Conservation (phyloP, 2,888 invertebrate genomes). For the Brenthis daphne region DNA sequence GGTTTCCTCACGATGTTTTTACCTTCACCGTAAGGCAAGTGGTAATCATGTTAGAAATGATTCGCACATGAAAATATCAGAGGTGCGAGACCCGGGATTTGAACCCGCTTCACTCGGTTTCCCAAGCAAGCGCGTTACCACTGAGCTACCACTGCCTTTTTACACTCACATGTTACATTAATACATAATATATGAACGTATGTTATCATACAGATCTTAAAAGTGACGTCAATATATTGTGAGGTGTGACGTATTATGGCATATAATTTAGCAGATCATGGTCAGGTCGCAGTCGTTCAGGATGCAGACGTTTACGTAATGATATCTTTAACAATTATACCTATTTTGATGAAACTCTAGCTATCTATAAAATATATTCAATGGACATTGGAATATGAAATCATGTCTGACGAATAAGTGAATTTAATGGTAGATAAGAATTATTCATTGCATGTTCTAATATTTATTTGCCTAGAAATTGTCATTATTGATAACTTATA, state of each 20-base stretch:
- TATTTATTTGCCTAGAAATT: too few relatives aligned
- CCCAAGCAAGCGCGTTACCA: too few relatives aligned
- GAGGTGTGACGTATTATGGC: conserved; percentile 4
- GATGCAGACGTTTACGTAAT: background rate
- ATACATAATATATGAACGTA: background rate
- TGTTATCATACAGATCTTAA: conserved; percentile 9
- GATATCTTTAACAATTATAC: conserved; percentile 1
- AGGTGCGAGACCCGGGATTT: too few relatives aligned
- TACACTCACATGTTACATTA: background rate
- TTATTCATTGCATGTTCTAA: conserved; percentile 1
- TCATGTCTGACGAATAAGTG: conserved; percentile 9
- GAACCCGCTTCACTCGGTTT: too few relatives aligned
- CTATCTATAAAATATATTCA: background rate
- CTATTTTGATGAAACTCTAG: background rate
- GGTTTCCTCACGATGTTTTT: too few relatives aligned
- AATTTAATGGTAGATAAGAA: conserved; percentile 1
- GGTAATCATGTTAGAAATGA: too few relatives aligned
- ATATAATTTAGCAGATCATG: conserved; percentile 16
- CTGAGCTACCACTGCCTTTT: too few relatives aligned
- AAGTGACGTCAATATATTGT: conserved; percentile 13
- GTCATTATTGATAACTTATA: too few relatives aligned
- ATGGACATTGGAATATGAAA: conserved; percentile 14
- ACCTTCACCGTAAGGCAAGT: too few relatives aligned
- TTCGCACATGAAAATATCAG: too few relatives aligned
- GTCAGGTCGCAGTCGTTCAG: conserved; percentile 7